These are phyloP conservation scores for Chymomyza fuscimana DNA, from an alignment of 2,888 invertebrate genomes.

Conservation along the genomic window DNA sequence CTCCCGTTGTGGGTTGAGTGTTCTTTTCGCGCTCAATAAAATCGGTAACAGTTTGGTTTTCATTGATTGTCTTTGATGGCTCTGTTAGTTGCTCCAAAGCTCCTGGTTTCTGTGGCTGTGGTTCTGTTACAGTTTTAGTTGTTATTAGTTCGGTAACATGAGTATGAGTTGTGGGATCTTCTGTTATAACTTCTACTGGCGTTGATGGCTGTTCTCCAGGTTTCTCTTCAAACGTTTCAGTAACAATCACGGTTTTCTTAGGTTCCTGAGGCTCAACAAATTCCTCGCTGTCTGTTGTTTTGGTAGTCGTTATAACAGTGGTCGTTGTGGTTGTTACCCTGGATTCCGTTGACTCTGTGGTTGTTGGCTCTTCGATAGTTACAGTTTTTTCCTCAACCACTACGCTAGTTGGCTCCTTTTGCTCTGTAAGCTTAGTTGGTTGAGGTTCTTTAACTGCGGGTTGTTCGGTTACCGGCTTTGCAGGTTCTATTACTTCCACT, in stretches of 20 bases:
- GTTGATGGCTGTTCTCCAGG: constrained; percentile 17
- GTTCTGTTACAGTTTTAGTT: constrained; percentile 26
- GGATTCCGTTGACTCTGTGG: constrained; percentile 42
- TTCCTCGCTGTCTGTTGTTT: constrained; percentile 36
- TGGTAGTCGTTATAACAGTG: constrained; percentile 41
- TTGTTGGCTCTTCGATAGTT: constrained; percentile 48
- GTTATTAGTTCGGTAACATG: constrained; percentile 36
- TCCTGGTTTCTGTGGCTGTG: constrained; percentile 33
- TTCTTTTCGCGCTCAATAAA: constrained; percentile 62
- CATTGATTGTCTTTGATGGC: constrained; percentile 22
- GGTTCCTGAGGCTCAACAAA: constrained; percentile 23
- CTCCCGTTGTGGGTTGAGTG: constrained; percentile 15
- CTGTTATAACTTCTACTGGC: constrained; percentile 12
- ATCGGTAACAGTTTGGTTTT: constrained; percentile 56
- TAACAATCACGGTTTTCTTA: constrained; percentile 22
- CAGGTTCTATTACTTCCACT: constrained; percentile 16
- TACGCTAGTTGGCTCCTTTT: background rate
- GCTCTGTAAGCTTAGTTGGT: background rate
- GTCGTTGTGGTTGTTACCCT: constrained; percentile 42
- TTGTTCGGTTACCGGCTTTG: constrained; percentile 24
- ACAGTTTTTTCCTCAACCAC: constrained; percentile 38
- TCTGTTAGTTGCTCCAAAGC: constrained; percentile 32
- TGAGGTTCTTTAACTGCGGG: constrained; percentile 19
- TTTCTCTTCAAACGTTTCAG: background rate
- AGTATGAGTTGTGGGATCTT: constrained; percentile 15